Base-by-base conservation (phyloP, 2,888 invertebrate genomes). In the Hemithea aestivaria region DNA sequence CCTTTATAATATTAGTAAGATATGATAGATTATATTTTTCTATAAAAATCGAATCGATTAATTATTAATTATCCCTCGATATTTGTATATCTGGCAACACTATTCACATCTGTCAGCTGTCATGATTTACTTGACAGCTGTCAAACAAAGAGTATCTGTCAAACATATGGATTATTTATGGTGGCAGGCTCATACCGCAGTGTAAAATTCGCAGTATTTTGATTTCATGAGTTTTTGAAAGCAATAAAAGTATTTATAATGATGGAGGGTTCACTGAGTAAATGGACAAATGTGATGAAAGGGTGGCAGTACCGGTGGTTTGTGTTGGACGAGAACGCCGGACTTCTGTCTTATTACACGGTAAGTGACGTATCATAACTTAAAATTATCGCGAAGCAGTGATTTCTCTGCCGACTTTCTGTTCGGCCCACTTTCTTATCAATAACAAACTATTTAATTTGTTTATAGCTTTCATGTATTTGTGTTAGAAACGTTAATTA, bases 221-320 rank as follows among this genome's bases (percentile, higher is more conserved):
- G 54, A 53, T 66, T 42, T 32, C 20, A 37, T 42, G 36, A 33
- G 25, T 33, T 42, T 42, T 23, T 36, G 36, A 16, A 29, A 16
- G 33, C 32, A 16, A 37, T 9, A 37, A 37, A 72, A 66, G 60
- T 62, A 54, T 70, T 66, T 73, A 82, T 65, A 62, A 84, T 90
- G 83, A 96, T 96, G 95, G 97, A 97, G 88, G 97, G 97, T 66
- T 95, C 96, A 45, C 87, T 97, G 48, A 96, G 96, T 87, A 97
- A 97, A 90, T 97, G 97, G 97, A 98, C 97, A 56, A 98, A 97
- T 90, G 96, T 98, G 69, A 96, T 97, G 91, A 96, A 96, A 79
- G 99, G 99, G 56, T 99, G 99, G 98, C 99, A 99, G 83, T 98
- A 98, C 88, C 92, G 99, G 57, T 99, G 98, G 97, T 99, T 99